These are phyloP conservation scores for Neocloeon triangulifer DNA, from an alignment of 1,140 invertebrate species.

Conservation along the genomic window DNA sequence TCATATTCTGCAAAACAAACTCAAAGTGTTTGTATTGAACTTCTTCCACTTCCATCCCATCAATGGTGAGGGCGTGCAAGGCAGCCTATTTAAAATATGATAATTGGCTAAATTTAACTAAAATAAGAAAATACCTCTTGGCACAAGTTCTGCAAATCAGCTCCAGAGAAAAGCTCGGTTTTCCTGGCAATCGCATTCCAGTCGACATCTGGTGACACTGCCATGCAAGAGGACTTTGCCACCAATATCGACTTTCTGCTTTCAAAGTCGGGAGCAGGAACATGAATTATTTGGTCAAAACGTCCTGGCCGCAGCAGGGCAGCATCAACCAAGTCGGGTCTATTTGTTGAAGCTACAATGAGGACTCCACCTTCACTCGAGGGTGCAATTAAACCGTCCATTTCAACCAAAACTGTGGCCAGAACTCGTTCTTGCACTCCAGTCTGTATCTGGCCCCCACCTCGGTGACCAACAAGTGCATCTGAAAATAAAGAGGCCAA, in stretches of 20 bases:
- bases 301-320: slow-evolving; percentile 53
- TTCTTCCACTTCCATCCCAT: slow-evolving; percentile 20
- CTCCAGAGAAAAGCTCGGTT: slow-evolving; percentile 50
- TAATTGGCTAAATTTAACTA: slow-evolving; percentile 3
- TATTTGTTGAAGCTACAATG: slow-evolving; percentile 52
- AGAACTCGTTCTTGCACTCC: slow-evolving; percentile 33
- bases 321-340: slow-evolving; percentile 54
- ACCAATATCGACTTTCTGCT: slow-evolving; percentile 34
- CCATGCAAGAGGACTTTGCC: slow-evolving; percentile 32
- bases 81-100: slow-evolving; percentile 30
- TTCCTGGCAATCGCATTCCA: slow-evolving; percentile 27
- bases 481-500: slow-evolving; percentile 26
- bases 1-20: slow-evolving; percentile 21
- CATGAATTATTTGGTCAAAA: slow-evolving; percentile 49
- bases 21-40: slow-evolving; percentile 28
- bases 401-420: slow-evolving; percentile 38
- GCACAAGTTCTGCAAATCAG: slow-evolving; percentile 48
- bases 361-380: slow-evolving; percentile 23
- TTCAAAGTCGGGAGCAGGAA: slow-evolving; percentile 40
- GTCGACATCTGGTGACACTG: slow-evolving; percentile 29
- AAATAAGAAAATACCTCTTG: slow-evolving; percentile 25
- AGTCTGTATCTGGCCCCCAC: slow-evolving; percentile 19
- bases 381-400: slow-evolving; percentile 52
- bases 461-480: slow-evolving; percentile 30
- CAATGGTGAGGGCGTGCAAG: slow-evolving; percentile 31